Conservation (phyloP, 2,113 vertebrate genomes). For the Hepsetus odoe region DNA sequence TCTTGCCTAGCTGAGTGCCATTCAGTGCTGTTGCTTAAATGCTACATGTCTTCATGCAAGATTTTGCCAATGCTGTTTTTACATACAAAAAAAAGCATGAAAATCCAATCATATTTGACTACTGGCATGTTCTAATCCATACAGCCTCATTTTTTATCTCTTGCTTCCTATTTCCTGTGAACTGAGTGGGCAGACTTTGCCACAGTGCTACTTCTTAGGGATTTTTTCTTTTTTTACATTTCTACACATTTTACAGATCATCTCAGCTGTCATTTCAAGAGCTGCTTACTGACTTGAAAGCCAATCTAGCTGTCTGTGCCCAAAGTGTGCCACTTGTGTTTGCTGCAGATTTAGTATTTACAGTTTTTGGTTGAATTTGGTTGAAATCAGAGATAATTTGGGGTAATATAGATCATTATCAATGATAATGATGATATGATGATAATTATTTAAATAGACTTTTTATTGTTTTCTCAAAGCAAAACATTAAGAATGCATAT, state of each 20-base stretch:
- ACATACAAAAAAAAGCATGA: background rate
- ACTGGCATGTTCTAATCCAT: background rate
- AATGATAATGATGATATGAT: too few relatives aligned
- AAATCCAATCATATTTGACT: constrained; percentile 6
- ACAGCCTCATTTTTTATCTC: background rate
- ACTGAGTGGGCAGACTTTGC: constrained; percentile 29
- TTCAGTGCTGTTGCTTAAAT: background rate
- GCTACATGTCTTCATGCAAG: background rate
- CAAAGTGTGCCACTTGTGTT: background rate
- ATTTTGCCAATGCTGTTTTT: background rate
- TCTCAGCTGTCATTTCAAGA: constrained; percentile 11
- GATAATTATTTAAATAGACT: too few relatives aligned
- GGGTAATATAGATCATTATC: too few relatives aligned
- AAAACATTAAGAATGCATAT: too few relatives aligned
- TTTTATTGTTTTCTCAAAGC: too few relatives aligned
- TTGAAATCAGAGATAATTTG: too few relatives aligned
- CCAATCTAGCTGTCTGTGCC: constrained; percentile 10
- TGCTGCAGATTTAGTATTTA: background rate
- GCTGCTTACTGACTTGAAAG: background rate
- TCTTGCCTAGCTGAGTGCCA: background rate
- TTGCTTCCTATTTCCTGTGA: constrained; percentile 14
- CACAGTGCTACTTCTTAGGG: background rate
- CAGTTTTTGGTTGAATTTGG: background rate
- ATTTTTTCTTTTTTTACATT: background rate
- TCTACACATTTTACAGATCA: constrained; percentile 25